Base-by-base conservation (phyloP, 2,113 vertebrate species). In the Serilophus lunatus region DNA sequence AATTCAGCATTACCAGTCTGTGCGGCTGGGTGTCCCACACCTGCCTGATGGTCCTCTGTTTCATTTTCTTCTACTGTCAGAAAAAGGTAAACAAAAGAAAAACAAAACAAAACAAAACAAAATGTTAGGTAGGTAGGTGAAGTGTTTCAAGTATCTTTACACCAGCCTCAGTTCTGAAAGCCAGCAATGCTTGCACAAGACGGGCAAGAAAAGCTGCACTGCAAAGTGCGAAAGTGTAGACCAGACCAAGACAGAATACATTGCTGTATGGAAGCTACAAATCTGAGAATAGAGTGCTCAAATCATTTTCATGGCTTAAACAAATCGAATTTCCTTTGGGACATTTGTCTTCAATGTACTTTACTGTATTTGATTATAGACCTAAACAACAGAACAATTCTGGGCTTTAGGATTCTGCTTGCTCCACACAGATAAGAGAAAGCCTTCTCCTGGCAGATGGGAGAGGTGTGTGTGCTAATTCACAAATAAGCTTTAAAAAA, bases 11-110 rank as follows among this genome's bases (percentile, higher is more conserved):
- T 98, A 98, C 98, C 99, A 98, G 98, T 98, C 97, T 98, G 98
- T 97, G 98, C 97, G 95, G 98, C 98, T 98, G 97, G 96, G 98
- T 98, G 98, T 97, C 98, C 98, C 94, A 97, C 97, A 98, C 98
- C 98, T 86, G 97, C 97, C 95, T 96, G 98, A 97, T 98, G 98
- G 93, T 99, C 98, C 94, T 98, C 98, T 95, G 97, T 98, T 98
- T 99, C 98, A 98, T 98, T 98, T 98, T 98, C 98, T 98, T 98
- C 98, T 98, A 98, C 98, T 98, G 98, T 98, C 98, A 99, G 97
- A 97, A 97, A 92, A 98, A 97, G 92, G 97, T 95, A 97, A 97
- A 97, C 89, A 96, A 97, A 97, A 96, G 71, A 94, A 98, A 96
- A 97, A 95, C 97, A 95, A 94, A 97, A 94, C 93, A 97, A 97